Evolutionary conservation across 2,797 vertebrate genomes (phyloP), one percentile per base, ranked within the genome.

Genomic region (Lutjanus argentimaculatus): DNA sequence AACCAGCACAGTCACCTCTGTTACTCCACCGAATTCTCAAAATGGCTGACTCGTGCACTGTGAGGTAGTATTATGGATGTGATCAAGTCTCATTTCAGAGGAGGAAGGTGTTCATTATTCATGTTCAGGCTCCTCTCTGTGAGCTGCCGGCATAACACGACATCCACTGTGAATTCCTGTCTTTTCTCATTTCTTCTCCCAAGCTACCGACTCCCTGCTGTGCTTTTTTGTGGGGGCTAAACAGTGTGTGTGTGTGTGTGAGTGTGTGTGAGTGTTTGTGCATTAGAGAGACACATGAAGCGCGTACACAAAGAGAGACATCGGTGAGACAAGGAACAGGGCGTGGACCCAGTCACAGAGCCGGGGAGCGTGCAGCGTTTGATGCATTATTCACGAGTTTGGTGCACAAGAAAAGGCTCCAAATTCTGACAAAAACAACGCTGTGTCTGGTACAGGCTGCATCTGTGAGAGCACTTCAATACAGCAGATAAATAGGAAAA

Each of bases 351-450:
- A 42, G 55, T 42, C 10, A 40, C 46, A 43, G 55, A 21, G 42
- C 17, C 19, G 40, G 51, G 53, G 48, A 56, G 17, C 45, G 46
- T 45, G 56, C 61, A 55, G 21, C 6, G 8, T 55, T 62, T 61
- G 17, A 77, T 76, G 10, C 25, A 67, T 85, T 72, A 82, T 85
- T 75, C 53, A 79, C 1, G 2, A 36, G 64, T 70, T 22, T 53
- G 55, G 67, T 72, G 55, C 67, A 75, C 71, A 67, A 45, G 22
- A 5, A 69, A 59, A 43, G 22, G 73, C 17, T n/a, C 51, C 9
- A 42, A 61, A 67, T 61, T 9, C 6, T 40, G 46, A n/a, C 3
- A 1, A 63, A 73, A 55, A 25, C 36, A 62, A 14, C 43, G 11
- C 7, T 4, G n/a, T 22, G 46, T 9, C 66, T 56, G 14, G n/a